Evolutionary conservation across 2,888 invertebrate genomes (phyloP).

Genomic region (Drosophila mimica): DNA sequence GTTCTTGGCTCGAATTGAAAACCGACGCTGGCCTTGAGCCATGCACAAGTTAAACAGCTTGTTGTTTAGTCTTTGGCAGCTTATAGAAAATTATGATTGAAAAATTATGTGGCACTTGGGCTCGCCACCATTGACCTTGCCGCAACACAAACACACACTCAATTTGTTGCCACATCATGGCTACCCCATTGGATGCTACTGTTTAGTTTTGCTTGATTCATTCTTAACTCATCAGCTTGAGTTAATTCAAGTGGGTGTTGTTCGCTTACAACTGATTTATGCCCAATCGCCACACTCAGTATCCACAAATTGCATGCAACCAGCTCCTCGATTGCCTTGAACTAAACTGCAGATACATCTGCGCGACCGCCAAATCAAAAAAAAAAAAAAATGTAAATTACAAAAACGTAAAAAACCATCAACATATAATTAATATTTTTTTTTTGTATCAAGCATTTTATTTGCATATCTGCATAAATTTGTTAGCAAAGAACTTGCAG

Average conservation of each 20-base stretch:
- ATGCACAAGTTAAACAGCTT: slow-evolving; percentile 20
- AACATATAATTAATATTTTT: slow-evolving; percentile 35
- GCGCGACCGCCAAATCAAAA: slow-evolving; percentile 8
- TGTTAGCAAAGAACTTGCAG: slow-evolving; percentile 21
- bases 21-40: slow-evolving; percentile 59
- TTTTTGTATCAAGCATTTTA: slow-evolving; percentile 16
- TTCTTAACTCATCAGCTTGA: slow-evolving; percentile 29
- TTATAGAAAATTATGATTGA: slow-evolving; percentile 54
- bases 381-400: slow-evolving; percentile 5
- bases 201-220: slow-evolving; percentile 32
- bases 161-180: slow-evolving; percentile 57
- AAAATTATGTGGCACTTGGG: slow-evolving; percentile 32
- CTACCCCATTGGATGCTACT: slow-evolving; percentile 42
- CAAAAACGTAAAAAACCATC: slow-evolving; percentile 7
- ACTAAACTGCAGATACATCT: slow-evolving; percentile 39
- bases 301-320: slow-evolving; percentile 46
- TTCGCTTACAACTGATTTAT: slow-evolving; percentile 13
- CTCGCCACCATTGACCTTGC: slow-evolving; percentile 52
- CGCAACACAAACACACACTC: slow-evolving; percentile 3
- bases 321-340: slow-evolving; percentile 66
- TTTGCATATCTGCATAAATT: slow-evolving; percentile 28
- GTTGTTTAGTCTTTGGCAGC: slow-evolving; percentile 22
- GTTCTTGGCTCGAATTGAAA: slow-evolving; percentile 59
- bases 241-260: slow-evolving; percentile 27
- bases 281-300: slow-evolving; percentile 17